These are phyloP conservation scores for Neoaliturus tenellus DNA, from an alignment of 2,888 invertebrate genomes.

Conservation along the genomic window DNA sequence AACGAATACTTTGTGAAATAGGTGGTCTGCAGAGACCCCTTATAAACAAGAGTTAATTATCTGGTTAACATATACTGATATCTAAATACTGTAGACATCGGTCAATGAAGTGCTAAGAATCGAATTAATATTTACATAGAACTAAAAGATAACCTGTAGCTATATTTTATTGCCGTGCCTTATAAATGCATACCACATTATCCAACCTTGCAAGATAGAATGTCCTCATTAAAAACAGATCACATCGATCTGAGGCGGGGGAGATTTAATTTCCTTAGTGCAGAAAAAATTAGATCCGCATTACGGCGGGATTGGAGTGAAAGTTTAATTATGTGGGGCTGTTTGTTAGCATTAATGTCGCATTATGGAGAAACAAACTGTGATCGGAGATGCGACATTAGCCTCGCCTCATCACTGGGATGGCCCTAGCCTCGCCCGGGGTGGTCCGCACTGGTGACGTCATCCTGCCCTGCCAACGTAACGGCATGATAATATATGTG, in stretches of 20 bases:
- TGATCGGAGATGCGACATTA: constrained; percentile 1
- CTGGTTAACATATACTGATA: too few relatives aligned
- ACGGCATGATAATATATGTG: not conserved
- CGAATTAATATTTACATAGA: too few relatives aligned
- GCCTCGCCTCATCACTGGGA: constrained; percentile 7
- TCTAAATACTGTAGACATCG: too few relatives aligned
- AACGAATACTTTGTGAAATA: too few relatives aligned
- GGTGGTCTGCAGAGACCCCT: too few relatives aligned
- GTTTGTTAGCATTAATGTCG: constrained; percentile 41
- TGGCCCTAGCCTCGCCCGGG: not conserved
- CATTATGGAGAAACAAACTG: constrained; percentile 50
- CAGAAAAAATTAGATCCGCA: constrained; percentile 25
- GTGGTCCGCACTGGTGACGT: not conserved
- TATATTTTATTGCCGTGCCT: too few relatives aligned
- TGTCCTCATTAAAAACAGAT: constrained; percentile 38
- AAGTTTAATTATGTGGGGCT: constrained; percentile 35
- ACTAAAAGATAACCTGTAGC: too few relatives aligned
- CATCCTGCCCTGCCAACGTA: not conserved
- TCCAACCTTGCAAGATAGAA: not conserved
- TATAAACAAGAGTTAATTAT: too few relatives aligned
- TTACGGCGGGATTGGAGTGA: constrained; percentile 19
- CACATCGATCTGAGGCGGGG: constrained; percentile 12
- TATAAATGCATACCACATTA: too few relatives aligned
- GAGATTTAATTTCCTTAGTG: constrained; percentile 35
- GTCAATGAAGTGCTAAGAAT: too few relatives aligned